A percentile compares a stretch with the other conserved stretches of the same genome.
Evolutionary conservation across 2,113 vertebrate species (phyloP).

Genomic region (Eubucco bourcierii): DNA sequence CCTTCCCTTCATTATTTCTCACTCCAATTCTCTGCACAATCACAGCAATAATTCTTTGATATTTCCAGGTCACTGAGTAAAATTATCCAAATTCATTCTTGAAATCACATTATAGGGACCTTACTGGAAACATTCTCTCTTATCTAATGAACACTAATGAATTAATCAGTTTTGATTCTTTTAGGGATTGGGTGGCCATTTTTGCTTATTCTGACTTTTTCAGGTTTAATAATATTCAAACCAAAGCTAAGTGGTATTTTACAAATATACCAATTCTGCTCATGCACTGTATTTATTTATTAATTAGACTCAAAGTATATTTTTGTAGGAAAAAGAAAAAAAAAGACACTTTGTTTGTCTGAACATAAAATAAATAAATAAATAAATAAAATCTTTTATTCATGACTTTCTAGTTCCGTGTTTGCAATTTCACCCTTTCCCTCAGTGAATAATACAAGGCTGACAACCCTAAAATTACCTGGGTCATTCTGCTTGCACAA

Average conservation of each 20-base stretch:
- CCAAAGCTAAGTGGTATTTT: neutral
- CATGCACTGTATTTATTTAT: neutral
- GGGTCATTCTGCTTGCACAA: neutral
- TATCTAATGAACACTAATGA: neutral
- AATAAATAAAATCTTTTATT: neutral
- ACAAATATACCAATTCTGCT: neutral
- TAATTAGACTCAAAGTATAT: neutral
- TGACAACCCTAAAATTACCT: neutral
- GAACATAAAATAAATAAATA: neutral
- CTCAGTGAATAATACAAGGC: neutral
- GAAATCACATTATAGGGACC: neutral
- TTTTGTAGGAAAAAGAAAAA: neutral
- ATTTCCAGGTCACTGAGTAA: conserved; percentile 15
- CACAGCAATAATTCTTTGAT: neutral
- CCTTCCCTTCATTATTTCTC: neutral
- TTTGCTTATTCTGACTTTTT: conserved; percentile 24
- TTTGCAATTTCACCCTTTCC: neutral
- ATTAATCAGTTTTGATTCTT: conserved; percentile 6
- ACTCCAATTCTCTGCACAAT: neutral
- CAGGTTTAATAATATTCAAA: neutral
- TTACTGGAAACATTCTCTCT: neutral
- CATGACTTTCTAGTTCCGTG: neutral
- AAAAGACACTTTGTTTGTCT: neutral
- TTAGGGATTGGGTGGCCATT: neutral
- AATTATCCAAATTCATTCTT: conserved; percentile 8